Conservation (phyloP, 2,888 invertebrate species). For the Sabatieria punctata region DNA sequence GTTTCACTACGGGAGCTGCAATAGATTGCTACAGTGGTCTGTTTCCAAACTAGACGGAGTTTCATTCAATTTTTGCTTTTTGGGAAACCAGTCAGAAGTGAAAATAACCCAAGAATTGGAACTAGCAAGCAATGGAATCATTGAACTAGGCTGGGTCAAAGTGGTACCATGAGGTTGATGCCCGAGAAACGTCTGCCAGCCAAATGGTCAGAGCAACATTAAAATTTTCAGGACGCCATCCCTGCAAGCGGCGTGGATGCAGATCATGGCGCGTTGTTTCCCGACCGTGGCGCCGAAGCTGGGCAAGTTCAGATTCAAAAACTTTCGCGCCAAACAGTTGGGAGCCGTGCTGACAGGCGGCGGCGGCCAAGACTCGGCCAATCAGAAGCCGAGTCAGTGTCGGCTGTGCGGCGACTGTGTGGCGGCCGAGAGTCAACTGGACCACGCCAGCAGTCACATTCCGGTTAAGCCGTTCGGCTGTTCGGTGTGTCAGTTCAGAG, state of each 20-base stretch:
- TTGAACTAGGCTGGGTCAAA: too few relatives aligned
- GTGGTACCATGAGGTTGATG: too few relatives aligned
- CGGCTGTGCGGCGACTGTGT: neutral
- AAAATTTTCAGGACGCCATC: slow-evolving; percentile 2
- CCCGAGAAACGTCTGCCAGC: too few relatives aligned
- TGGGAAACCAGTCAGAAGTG: too few relatives aligned
- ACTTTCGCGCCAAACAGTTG: neutral
- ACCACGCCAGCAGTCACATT: neutral
- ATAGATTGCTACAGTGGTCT: too few relatives aligned
- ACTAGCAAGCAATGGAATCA: too few relatives aligned
- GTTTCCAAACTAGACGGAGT: too few relatives aligned
- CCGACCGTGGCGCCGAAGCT: neutral
- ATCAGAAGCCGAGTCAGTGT: too few relatives aligned
- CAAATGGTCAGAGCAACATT: too few relatives aligned
- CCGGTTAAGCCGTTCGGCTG: neutral
- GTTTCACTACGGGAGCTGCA: too few relatives aligned
- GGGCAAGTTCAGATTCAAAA: neutral
- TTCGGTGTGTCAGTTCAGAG: neutral
- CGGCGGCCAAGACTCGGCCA: neutral
- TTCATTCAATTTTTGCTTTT: too few relatives aligned
- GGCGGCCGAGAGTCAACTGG: neutral
- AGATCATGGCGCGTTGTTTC: slow-evolving; percentile 3
- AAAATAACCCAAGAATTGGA: too few relatives aligned
- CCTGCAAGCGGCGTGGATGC: slow-evolving; percentile 2
- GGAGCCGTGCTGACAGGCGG: neutral